Conservation (phyloP, 2,797 vertebrate species). For the Gallinago stenura region DNA sequence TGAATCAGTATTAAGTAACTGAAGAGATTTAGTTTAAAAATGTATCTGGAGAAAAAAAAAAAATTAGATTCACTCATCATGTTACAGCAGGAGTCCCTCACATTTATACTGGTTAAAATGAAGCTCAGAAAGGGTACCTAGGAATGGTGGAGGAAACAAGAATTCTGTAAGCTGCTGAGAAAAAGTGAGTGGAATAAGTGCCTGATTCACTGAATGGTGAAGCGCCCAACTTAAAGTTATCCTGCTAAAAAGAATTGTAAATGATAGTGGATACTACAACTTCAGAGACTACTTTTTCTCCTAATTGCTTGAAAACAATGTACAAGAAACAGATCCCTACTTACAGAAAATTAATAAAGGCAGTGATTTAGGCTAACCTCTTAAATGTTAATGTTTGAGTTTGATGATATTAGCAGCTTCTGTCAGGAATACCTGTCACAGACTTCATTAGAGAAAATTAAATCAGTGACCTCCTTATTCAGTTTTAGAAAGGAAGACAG, state of each 20-base stretch:
- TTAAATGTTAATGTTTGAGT: neutral
- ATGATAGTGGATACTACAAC: neutral
- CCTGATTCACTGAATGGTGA: neutral
- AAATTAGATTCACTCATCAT: neutral
- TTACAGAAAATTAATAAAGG: neutral
- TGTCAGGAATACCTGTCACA: neutral
- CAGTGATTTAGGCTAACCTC: neutral
- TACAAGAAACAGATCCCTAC: neutral
- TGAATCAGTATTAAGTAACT: neutral
- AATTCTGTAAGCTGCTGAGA: neutral
- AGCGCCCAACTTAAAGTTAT: neutral
- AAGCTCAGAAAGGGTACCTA: neutral
- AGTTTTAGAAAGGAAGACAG: neutral
- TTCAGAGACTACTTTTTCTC: neutral
- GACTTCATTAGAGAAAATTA: conserved; percentile 23
- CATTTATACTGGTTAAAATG: neutral
- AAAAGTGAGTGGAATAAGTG: neutral
- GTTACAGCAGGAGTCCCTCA: neutral
- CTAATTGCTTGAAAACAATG: neutral
- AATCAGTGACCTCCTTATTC: neutral
- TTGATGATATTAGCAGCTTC: neutral
- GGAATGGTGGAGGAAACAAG: neutral
- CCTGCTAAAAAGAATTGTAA: neutral
- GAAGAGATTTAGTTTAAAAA: neutral
- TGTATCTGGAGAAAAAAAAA: neutral